Percentiles rank a stretch among this genome's conserved stretches.
These are phyloP conservation scores for Folsomia candida DNA, from an alignment of 2,888 invertebrate genomes.

Conservation along the genomic window DNA sequence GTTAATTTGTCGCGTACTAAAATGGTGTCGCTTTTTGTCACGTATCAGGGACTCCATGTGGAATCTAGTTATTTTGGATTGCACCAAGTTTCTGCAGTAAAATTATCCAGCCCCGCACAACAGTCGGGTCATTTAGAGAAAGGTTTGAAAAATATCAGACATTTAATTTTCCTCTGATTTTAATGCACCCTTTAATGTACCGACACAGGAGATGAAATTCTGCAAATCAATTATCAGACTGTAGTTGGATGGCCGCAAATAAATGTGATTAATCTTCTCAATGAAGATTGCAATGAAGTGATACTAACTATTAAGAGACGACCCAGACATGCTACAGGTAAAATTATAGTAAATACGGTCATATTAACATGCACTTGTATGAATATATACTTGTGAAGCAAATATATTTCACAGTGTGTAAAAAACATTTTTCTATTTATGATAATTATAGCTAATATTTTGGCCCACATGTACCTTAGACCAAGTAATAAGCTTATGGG, in stretches of 20 bases:
- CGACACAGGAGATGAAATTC: slow-evolving; percentile 97
- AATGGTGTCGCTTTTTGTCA: slow-evolving; percentile 39
- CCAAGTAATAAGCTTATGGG: not conserved
- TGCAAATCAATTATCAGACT: slow-evolving; percentile 72
- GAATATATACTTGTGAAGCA: too few species aligned
- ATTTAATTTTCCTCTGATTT: too few species aligned
- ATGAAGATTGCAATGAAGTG: slow-evolving; percentile 77
- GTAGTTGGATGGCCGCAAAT: slow-evolving; percentile 78
- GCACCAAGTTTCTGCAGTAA: slow-evolving; percentile 81
- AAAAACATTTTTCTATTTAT: too few species aligned
- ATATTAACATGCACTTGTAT: too few species aligned
- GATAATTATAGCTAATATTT: slow-evolving; percentile 75
- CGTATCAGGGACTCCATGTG: slow-evolving; percentile 83
- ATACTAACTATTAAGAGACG: slow-evolving; percentile 77
- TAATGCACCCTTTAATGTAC: too few species aligned
- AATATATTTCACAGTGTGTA: too few species aligned
- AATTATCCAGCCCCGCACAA: slow-evolving; percentile 88
- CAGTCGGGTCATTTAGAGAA: slow-evolving; percentile 87
- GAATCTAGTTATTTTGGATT: slow-evolving; percentile 75
- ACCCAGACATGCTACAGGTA: slow-evolving; percentile 70
- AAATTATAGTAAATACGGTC: too few species aligned
- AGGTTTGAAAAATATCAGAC: too few species aligned
- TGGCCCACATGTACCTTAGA: slow-evolving; percentile 66
- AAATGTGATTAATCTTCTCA: slow-evolving; percentile 69
- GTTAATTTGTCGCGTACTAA: not conserved